Base-by-base conservation (phyloP, 2,888 invertebrate genomes). In the Sepiola atlantica region DNA sequence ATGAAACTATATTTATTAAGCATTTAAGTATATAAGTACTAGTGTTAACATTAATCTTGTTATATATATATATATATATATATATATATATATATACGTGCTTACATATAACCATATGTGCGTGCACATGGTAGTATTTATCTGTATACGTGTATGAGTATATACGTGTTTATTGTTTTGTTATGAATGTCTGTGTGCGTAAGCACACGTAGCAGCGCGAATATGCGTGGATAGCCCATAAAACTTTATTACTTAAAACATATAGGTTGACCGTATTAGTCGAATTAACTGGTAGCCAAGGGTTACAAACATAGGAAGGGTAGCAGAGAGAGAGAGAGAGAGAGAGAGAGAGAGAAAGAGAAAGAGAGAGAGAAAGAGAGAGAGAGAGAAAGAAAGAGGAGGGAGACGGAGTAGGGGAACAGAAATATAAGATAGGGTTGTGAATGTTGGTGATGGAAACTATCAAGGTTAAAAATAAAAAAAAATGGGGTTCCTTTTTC, bases 301-400 rank as follows among this genome's bases (percentile, higher is more conserved):
- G 0, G 28, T 4, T 28, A 12, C 12, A 0, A n/a, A 77, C 0
- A 77, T 12, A 77, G 0, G 12, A 18, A n/a, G n/a, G n/a, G 4
- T 28, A 77, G 21, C 8, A 61, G 28, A 4, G 61, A 77, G 6
- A 77, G 77, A 28, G 77, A 77, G 77, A 77, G 77, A 77, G n/a
- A 77, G 14, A 55, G 55, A 55, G 6, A 55, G 14, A 55, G 55
- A 55, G 3, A 55, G 55, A 21, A 55, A n/a, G n/a, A n/a, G n/a
- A n/a, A n/a, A n/a, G n/a, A n/a, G 3, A 55, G 55, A 55, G 14
- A 55, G 14, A 3, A 1, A 55, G 6, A 8, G 77, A 77, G 77
- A n/a, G 77, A n/a, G 2, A n/a, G 77, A 77, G 77, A 77, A n/a
- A 77, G n/a, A 77, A 3, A 21, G 57, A 57, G 20, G 20, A 57